phyloP scores from a whole-genome alignment of 2,888 invertebrate genomes.

The Ormia ochracea region DNA sequence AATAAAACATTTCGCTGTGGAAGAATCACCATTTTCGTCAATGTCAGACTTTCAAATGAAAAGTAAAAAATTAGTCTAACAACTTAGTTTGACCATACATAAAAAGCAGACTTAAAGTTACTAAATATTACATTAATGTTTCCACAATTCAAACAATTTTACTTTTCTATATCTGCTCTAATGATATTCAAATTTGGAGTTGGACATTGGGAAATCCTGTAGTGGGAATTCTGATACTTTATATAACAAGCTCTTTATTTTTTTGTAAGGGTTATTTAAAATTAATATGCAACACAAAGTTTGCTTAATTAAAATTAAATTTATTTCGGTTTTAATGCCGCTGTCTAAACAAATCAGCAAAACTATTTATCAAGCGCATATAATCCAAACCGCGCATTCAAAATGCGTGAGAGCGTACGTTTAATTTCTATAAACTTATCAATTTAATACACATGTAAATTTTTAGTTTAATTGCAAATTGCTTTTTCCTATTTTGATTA shows the following conservation, averaged over 20 bases:
- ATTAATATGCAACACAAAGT: slow-evolving; percentile 53
- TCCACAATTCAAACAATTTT: too few species aligned
- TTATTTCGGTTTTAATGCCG: slow-evolving; percentile 49
- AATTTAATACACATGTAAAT: slow-evolving; percentile 38
- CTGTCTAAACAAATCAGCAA: slow-evolving; percentile 27
- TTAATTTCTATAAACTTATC: slow-evolving; percentile 31
- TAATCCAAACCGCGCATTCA: background rate
- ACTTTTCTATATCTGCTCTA: too few species aligned
- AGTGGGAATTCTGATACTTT: too few species aligned
- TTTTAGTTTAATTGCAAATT: slow-evolving; percentile 52
- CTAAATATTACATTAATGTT: too few species aligned
- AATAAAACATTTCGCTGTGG: too few species aligned
- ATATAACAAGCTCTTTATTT: slow-evolving; percentile 44
- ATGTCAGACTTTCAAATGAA: too few species aligned
- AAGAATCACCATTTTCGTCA: too few species aligned
- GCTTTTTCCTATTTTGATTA: slow-evolving; percentile 28
- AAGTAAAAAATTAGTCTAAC: too few species aligned
- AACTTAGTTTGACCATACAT: too few species aligned
- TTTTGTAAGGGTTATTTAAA: slow-evolving; percentile 46
- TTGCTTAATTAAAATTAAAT: slow-evolving; percentile 55
- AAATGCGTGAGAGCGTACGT: background rate
- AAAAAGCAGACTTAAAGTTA: too few species aligned
- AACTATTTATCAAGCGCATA: background rate
- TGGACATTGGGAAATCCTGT: too few species aligned
- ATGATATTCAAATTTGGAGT: too few species aligned